Percentiles rank a stretch among this genome's conserved stretches.
These are phyloP conservation scores for Vidua chalybeata DNA, from an alignment of 2,113 vertebrate species.

Conservation along the genomic window DNA sequence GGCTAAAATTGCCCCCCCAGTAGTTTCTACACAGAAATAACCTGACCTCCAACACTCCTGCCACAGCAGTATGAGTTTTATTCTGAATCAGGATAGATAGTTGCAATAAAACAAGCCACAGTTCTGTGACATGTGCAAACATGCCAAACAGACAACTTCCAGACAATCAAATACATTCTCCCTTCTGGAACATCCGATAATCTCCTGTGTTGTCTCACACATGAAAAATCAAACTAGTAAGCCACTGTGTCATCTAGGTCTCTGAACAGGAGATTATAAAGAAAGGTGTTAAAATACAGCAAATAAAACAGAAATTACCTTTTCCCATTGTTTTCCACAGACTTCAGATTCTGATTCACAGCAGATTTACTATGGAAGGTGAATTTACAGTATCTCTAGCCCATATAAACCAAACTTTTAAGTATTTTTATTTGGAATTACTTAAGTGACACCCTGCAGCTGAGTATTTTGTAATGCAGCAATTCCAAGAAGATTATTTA, in stretches of 20 bases:
- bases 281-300: background rate
- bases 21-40: background rate
- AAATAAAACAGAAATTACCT: background rate
- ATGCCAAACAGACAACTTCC: background rate
- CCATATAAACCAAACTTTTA: background rate
- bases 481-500: slow-evolving; percentile 21
- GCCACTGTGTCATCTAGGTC: background rate
- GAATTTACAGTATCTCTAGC: background rate
- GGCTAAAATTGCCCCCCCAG: background rate
- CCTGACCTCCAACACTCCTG: background rate
- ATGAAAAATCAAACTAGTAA: background rate
- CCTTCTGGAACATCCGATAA: background rate
- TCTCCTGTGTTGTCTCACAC: background rate
- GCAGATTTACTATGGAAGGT: background rate
- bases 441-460: background rate
- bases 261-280: background rate
- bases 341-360: background rate
- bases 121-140: background rate
- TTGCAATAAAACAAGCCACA: background rate
- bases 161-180: background rate
- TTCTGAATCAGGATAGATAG: background rate
- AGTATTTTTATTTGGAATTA: background rate
- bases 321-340: background rate
- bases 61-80: background rate
- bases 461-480: background rate